Evolutionary conservation across 2,888 invertebrate genomes (phyloP), one percentile per base, ranked within the genome.

Genomic region (Andrena minutula): DNA sequence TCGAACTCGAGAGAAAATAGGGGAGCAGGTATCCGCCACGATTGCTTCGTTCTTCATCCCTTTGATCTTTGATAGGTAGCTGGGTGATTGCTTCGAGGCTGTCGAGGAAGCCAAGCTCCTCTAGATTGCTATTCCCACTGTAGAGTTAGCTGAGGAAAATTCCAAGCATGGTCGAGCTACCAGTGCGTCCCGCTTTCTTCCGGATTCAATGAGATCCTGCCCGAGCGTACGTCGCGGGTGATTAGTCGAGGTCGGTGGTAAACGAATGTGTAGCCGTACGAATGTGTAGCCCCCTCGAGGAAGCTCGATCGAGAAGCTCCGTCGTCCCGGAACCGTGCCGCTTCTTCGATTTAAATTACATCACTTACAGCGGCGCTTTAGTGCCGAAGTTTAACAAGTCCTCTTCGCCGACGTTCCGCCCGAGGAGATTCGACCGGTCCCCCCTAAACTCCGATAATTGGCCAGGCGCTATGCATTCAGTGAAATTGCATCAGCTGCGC

Each of bases 361-460:
- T 82, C 71, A 51, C 23, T 72, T 71, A 78, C 63, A 68, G 82
- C 32, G 70, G 58, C 76, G 78, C 60, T 81, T 79, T 65, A 64
- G 70, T 60, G 75, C 0, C 28, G 49, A 85, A 87, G 79, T 87
- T 85, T 75, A 83, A 81, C 85, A 71, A 64, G 85, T 81, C 73
- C 72, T 78, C 60, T 64, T 28, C 74, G 75, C 56, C 79, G 74
- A 61, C 75, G 56, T 85, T 75, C 66, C 79, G 70, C 73, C 64
- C 64, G 60, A 41, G 81, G 65, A 79, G 75, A 75, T 80, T 76
- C 56, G 58, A 69, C 74, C 53, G 78, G 78, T 53, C 66, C 41
- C 41, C 16, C 68, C 70, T 64, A 70, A 86, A 83, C 75, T 83
- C 76, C 80, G 79, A 87, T 81, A 87, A 86, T 87, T 84, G 75